Percentiles rank a stretch among this genome's conserved stretches.
Conservation (phyloP, 2,113 vertebrate genomes). For the Cyrtonyx montezumae region DNA sequence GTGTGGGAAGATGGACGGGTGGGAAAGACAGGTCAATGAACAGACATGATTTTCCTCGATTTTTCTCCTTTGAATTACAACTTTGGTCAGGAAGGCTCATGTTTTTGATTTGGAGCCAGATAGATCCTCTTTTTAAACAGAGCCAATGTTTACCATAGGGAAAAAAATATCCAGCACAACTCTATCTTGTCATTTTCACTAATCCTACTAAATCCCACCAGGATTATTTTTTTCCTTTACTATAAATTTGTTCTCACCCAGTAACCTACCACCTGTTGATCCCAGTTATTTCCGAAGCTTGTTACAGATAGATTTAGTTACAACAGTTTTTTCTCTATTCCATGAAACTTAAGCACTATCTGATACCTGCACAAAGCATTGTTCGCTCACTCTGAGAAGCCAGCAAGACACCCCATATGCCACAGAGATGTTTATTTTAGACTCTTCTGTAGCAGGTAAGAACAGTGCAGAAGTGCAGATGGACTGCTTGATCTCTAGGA, state of each 20-base stretch:
- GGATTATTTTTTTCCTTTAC: slow-evolving; percentile 46
- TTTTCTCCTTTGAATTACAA: slow-evolving; percentile 7
- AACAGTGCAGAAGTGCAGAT: not conserved
- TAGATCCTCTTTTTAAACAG: slow-evolving; percentile 9
- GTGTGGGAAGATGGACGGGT: not conserved
- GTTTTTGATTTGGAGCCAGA: slow-evolving; percentile 14
- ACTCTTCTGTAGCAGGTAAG: slow-evolving; percentile 61
- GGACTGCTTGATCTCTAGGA: too few species aligned
- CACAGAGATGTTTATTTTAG: slow-evolving; percentile 51
- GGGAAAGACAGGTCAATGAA: not conserved
- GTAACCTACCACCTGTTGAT: slow-evolving; percentile 59
- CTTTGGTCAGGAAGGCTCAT: not conserved
- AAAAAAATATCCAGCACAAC: slow-evolving; percentile 22
- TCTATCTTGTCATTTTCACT: slow-evolving; percentile 57
- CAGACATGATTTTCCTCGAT: not conserved
- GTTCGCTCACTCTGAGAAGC: not conserved
- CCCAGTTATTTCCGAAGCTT: slow-evolving; percentile 48
- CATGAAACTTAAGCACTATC: slow-evolving; percentile 28
- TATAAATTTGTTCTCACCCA: slow-evolving; percentile 75
- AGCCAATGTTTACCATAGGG: not conserved
- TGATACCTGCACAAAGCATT: slow-evolving; percentile 10
- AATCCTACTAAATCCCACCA: slow-evolving; percentile 29
- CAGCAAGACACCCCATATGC: slow-evolving; percentile 20
- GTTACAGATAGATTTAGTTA: slow-evolving; percentile 58
- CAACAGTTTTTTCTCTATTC: not conserved